Evolutionary conservation across 2,113 vertebrate genomes (phyloP).

Genomic region (Eublepharis macularius): DNA sequence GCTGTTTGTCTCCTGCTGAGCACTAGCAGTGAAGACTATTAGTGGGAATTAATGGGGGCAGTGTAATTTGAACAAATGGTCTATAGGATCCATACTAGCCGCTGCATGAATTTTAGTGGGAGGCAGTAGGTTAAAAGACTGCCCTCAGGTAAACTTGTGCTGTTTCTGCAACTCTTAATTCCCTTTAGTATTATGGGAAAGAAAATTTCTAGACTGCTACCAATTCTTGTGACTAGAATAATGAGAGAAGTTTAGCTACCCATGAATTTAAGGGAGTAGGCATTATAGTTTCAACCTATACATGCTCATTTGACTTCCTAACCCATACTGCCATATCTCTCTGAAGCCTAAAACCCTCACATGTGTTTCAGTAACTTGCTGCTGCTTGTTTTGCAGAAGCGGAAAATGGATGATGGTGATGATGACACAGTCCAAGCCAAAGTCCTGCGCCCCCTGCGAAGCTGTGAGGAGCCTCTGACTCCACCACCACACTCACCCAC

Average conservation of each 20-base stretch:
- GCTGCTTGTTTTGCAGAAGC: slow-evolving; percentile 62
- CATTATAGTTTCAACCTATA: neutral
- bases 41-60: too few species aligned
- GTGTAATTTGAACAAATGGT: too few species aligned
- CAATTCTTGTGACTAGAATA: neutral
- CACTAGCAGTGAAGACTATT: too few species aligned
- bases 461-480: slow-evolving; percentile 80
- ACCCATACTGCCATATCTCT: neutral
- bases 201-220: neutral
- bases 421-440: slow-evolving; percentile 77
- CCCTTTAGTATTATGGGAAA: neutral
- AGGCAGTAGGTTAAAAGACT: too few species aligned
- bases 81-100: too few species aligned
- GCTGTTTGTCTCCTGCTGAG: too few species aligned
- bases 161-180: neutral
- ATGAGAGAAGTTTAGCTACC: neutral
- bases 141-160: neutral
- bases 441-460: slow-evolving; percentile 79
- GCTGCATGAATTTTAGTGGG: too few species aligned
- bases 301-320: neutral
- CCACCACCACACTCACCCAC: slow-evolving; percentile 78
- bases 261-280: neutral
- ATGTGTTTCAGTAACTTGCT: neutral
- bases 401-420: slow-evolving; percentile 80
- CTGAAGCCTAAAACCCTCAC: neutral